Evolutionary conservation across 2,113 vertebrate species (phyloP).

Genomic region (Salvator merianae): DNA sequence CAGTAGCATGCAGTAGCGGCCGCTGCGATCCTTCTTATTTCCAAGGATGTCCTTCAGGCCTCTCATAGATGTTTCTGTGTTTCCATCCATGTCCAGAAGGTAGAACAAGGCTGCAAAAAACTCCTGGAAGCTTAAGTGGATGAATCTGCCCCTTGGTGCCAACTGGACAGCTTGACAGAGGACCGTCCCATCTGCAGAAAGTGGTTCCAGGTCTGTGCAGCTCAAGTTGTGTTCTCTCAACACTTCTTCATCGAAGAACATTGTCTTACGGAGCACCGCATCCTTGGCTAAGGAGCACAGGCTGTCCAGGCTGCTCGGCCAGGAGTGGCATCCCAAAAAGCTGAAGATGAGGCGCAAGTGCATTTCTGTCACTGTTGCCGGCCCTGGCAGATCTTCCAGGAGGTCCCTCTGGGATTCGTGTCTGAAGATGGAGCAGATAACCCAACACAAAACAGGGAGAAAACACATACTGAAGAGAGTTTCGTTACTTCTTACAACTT

Average conservation of each 20-base stretch:
- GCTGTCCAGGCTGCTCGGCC: not conserved
- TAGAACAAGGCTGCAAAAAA: conserved; percentile 44
- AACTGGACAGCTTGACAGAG: not conserved
- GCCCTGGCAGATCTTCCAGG: not conserved
- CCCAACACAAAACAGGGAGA: conserved; percentile 57
- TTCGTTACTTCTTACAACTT: conserved; percentile 32
- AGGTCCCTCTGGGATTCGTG: conserved; percentile 33
- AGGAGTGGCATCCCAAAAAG: conserved; percentile 19
- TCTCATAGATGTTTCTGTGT: not conserved
- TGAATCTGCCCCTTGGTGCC: conserved; percentile 27
- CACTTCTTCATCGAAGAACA: conserved; percentile 5
- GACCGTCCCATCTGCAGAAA: conserved; percentile 20
- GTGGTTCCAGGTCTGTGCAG: not conserved
- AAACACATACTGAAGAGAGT: conserved; percentile 56
- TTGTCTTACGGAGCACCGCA: not conserved
- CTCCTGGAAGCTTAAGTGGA: conserved; percentile 52
- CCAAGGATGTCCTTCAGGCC: not conserved
- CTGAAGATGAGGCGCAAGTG: conserved; percentile 52
- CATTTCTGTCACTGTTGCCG: conserved; percentile 43
- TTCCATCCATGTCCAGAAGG: not conserved
- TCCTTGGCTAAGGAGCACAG: conserved; percentile 23
- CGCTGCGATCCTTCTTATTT: not conserved
- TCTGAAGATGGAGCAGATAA: conserved; percentile 52
- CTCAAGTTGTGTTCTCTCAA: not conserved
- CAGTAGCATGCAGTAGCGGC: not conserved